These are phyloP conservation scores for Columba livia DNA, from an alignment of 2,113 vertebrate species.

Conservation along the genomic window DNA sequence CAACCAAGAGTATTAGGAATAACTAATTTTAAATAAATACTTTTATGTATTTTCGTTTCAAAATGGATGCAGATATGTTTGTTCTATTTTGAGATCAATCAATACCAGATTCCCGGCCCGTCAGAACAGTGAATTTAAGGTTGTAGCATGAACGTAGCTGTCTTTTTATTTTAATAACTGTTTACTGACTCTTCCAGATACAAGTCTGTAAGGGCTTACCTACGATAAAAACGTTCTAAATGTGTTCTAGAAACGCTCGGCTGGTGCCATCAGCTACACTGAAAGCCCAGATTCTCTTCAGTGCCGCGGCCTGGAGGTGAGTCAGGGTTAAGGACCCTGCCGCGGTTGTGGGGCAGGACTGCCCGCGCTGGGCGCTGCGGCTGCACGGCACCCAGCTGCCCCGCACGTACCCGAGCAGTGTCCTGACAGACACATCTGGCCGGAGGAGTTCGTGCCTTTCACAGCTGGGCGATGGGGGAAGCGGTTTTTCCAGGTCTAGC, in stretches of 20 bases:
- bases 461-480: not conserved
- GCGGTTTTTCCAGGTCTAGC: not conserved
- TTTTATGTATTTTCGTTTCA: not conserved
- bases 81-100: not conserved
- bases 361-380: not conserved
- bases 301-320: not conserved
- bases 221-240: not conserved
- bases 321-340: not conserved
- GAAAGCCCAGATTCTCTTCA: not conserved
- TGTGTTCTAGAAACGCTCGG: not conserved
- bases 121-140: not conserved
- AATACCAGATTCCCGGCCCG: not conserved
- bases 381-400: not conserved
- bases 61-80: not conserved
- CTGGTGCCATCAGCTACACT: not conserved
- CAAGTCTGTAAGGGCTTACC: not conserved
- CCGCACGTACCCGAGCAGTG: not conserved
- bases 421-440: not conserved
- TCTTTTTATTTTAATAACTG: not conserved
- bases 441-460: not conserved
- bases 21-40: not conserved
- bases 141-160: not conserved
- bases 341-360: no score
- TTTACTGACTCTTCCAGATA: not conserved
- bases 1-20: not conserved